These are phyloP conservation scores for Eutrigla gurnardus DNA, from an alignment of 2,797 vertebrate species.

Conservation along the genomic window DNA sequence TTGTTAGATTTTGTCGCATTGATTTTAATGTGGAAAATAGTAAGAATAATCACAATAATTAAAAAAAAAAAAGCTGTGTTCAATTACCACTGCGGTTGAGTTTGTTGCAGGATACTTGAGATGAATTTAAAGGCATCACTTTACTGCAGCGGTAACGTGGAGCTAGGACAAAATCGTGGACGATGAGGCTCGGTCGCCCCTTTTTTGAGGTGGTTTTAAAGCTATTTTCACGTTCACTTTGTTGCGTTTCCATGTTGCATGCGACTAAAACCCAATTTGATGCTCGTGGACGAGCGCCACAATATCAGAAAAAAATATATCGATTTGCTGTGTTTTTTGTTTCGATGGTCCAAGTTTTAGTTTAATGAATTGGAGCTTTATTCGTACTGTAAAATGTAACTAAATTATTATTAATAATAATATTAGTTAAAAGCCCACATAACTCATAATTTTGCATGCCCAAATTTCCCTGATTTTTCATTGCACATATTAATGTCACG, in stretches of 20 bases:
- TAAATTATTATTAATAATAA: background rate
- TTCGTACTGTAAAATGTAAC: background rate
- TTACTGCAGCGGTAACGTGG: conserved; percentile 45
- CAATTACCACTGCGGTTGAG: conserved; percentile 42
- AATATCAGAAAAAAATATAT: conserved; percentile 4
- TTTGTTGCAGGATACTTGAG: conserved; percentile 28
- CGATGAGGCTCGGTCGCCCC: conserved; percentile 47
- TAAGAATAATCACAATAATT: background rate
- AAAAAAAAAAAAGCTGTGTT: conserved; percentile 28
- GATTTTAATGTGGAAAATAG: conserved; percentile 43
- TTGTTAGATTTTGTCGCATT: background rate
- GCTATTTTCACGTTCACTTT: conserved; percentile 53
- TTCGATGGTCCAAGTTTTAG: no score
- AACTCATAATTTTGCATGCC: background rate
- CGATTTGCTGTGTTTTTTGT: conserved; percentile 29
- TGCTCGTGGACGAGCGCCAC: conserved; percentile 17
- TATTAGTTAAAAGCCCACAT: background rate
- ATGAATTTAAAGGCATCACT: conserved; percentile 53
- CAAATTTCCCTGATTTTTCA: background rate
- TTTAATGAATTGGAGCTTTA: conserved; percentile 3
- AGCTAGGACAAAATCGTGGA: conserved; percentile 52
- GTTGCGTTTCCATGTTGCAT: conserved; percentile 44
- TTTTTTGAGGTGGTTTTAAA: conserved; percentile 66
- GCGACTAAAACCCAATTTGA: conserved; percentile 27
- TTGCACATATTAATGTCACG: no score